Evolutionary conservation across 2,797 vertebrate genomes (phyloP), one percentile per base, ranked within the genome.

Genomic region (Echeneis naucrates): DNA sequence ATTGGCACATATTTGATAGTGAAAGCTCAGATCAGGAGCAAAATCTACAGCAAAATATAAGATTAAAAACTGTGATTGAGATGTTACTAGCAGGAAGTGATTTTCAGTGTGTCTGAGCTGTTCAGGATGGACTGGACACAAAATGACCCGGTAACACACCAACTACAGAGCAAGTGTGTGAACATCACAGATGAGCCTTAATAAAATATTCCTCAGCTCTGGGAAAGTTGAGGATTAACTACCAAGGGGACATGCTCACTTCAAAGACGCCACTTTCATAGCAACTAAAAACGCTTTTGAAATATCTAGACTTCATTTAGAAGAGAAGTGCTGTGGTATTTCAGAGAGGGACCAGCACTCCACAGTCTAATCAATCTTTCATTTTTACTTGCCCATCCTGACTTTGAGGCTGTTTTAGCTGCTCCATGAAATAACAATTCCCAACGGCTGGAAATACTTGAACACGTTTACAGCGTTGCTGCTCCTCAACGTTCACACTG

Each of bases 191-290:
- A 83, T 67, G 56, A 87, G 83, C 80, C 74, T n/a, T 81, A 62
- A 80, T 86, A 72, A 89, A 86, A 84, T 86, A 90, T 90, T 88
- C 82, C 68, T 78, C 77, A 61, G 72, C 81, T 80, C 74, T 55
- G 68, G 57, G 61, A 84, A 71, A 63, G 65, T 65, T 52, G 71
- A 66, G 73, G 82, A 72, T 69, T 70, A 90, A 83, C 78, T 78
- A 89, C 83, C 82, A 79, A 79, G 74, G 87, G 85, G 87, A 92
- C 85, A 83, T 33, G 78, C 73, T 77, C 80, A 90, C 89, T 91
- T 93, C 91, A 94, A 93, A 93, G 87, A 79, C 12, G 51, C 59
- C 73, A 86, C 88, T 88, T 87, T 90, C 84, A 83, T 68, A 75
- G 80, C 80, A 80, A 66, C 80, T 71, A 66, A 83, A 83, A 83